Evolutionary conservation across 2,797 vertebrate genomes (phyloP), one percentile per base, ranked within the genome.

Genomic region (Echiichthys vipera): DNA sequence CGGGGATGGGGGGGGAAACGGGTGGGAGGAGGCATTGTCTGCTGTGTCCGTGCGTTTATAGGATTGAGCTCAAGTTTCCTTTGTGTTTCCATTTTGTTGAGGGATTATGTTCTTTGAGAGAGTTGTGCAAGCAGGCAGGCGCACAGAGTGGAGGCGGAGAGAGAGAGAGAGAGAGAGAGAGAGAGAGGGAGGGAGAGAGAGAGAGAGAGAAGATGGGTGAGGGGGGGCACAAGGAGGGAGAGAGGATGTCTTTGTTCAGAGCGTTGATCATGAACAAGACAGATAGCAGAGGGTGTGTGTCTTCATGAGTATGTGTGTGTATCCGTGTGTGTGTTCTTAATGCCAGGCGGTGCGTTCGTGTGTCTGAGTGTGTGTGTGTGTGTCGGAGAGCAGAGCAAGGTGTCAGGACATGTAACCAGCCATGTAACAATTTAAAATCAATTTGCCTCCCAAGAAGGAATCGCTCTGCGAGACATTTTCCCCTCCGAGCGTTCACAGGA

Each of bases 11-110:
- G n/a, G 79, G 78, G 69, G 73, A 80, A 78, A 71, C 66, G 87
- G 89, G 92, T 89, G 91, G 89, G 92, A 88, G 92, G 92, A 80
- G 71, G 89, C 67, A 93, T 94, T 95, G 94, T 94, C 80, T 89
- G 89, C 91, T 91, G 88, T 92, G 92, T 93, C 92, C 88, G 83
- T 77, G 92, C 89, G 89, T 94, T 91, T 94, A 94, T 94, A 93
- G 93, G 95, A 95, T 95, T 94, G 93, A 93, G 93, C 94, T 94
- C 93, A 93, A 95, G 94, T 95, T 94, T 94, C 94, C 91, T 94
- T 95, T 95, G 94, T 95, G 94, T 90, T 86, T 90, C 87, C 89
- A 93, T 95, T 95, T 95, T 94, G 94, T 94, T 90, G 91, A 91
- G 89, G 95, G 95, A 95, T 95, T 95, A 95, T 94, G 93, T 93